Evolutionary conservation across 1,140 invertebrate genomes (phyloP).

Genomic region (Sinonovacula constricta): DNA sequence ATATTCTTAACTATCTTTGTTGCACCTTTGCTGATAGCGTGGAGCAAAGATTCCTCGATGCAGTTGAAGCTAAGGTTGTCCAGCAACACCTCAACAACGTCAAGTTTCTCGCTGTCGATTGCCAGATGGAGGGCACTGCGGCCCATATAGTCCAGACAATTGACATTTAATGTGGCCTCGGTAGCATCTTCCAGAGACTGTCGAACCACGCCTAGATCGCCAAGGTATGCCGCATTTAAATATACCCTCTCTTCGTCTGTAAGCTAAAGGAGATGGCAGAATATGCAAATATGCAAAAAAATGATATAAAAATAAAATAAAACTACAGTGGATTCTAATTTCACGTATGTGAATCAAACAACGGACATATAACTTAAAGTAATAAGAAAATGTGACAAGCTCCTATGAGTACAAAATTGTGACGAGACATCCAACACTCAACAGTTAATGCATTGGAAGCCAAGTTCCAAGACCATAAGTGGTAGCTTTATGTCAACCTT

Average conservation of each 20-base stretch:
- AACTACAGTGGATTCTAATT: too few relatives aligned
- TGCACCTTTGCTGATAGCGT: slow-evolving; percentile 77
- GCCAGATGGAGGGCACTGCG: slow-evolving; percentile 76
- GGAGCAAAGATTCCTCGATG: slow-evolving; percentile 77
- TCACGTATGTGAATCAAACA: too few relatives aligned
- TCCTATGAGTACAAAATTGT: too few relatives aligned
- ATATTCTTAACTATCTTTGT: slow-evolving; percentile 77
- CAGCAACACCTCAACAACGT: slow-evolving; percentile 74
- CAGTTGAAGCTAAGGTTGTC: slow-evolving; percentile 74
- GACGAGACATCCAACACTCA: too few relatives aligned
- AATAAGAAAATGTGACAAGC: too few relatives aligned
- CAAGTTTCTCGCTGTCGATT: slow-evolving; percentile 77
- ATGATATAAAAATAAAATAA: too few relatives aligned
- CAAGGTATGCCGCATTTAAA: slow-evolving; percentile 78
- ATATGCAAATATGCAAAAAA: too few relatives aligned
- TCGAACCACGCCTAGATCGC: slow-evolving; percentile 74
- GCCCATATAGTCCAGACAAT: slow-evolving; percentile 77
- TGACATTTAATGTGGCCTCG: slow-evolving; percentile 70
- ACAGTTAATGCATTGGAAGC: too few relatives aligned
- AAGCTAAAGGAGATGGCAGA: slow-evolving; percentile 62
- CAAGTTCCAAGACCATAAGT: too few relatives aligned
- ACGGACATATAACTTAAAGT: too few relatives aligned
- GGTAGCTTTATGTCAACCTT: too few relatives aligned
- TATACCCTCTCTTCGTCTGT: slow-evolving; percentile 78
- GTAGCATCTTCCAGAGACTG: slow-evolving; percentile 72